Conservation (phyloP, 2,888 invertebrate species). For the Agrochola lychnidis region DNA sequence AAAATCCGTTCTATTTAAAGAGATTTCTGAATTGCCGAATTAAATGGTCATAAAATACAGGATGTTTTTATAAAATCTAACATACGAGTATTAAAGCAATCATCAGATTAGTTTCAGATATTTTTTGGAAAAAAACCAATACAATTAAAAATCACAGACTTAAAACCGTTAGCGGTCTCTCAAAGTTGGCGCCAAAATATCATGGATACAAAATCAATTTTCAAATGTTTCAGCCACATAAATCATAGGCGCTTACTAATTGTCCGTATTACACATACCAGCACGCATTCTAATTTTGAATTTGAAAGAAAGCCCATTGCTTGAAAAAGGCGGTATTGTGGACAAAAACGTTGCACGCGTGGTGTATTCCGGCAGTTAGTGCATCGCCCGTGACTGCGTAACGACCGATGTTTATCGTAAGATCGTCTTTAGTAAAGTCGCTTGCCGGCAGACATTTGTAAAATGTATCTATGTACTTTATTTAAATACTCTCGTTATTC, state of each 20-base stretch:
- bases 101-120: constrained; percentile 47
- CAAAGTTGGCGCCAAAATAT: constrained; percentile 84
- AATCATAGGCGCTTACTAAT: constrained; percentile 86
- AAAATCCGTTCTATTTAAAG: not conserved
- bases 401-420: constrained; percentile 87
- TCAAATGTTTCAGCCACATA: constrained; percentile 72
- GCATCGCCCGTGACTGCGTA: constrained; percentile 86
- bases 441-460: constrained; percentile 61
- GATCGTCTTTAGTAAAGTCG: constrained; percentile 69
- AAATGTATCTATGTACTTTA: constrained; percentile 56
- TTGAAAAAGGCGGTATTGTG: constrained; percentile 71
- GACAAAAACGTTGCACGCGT: constrained; percentile 86
- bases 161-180: constrained; percentile 72
- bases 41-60: constrained; percentile 39
- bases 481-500: constrained; percentile 59
- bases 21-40: constrained; percentile 28
- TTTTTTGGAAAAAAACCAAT: constrained; percentile 39
- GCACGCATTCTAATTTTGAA: constrained; percentile 71
- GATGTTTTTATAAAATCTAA: constrained; percentile 17
- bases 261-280: constrained; percentile 67
- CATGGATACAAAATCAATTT: constrained; percentile 67
- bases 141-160: constrained; percentile 24
- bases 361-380: constrained; percentile 83
- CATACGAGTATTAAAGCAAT: constrained; percentile 33
- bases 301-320: constrained; percentile 69